Base-by-base conservation (phyloP, 1,140 invertebrate species). In the Solen grandis region DNA sequence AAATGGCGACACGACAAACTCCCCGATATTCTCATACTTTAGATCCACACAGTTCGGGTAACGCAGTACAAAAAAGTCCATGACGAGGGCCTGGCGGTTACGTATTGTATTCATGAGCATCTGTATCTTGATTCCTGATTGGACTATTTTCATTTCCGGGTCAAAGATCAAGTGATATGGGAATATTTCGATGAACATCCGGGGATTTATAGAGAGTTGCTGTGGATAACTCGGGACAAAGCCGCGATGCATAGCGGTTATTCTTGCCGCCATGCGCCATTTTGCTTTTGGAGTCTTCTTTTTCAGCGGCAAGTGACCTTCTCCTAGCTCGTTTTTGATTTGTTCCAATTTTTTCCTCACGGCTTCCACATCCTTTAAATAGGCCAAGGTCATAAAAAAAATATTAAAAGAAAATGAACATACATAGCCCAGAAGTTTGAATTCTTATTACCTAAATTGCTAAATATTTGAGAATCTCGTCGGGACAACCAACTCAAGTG, bases 91-190 rank as follows among this genome's bases (percentile, higher is more conserved):
- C 29, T 77, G 72, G 38, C 82, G 57, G 92, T 94, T 70, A 93
- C 93, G 0, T 96, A 97, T 88, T 97, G 94, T n/a, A 96, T 94
- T 16, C 95, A 95, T 87, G 62, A 88, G 27, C 27, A 68, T 77
- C 33, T 77, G 75, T 41, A 77, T 65, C 50, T 77, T 77, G 62
- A 77, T 59, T 10, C 75, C 92, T 52, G 88, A 88, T 74, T 93
- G 92, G 27, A 89, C 84, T 8, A 93, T 78, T 52, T 85, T 85
- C 76, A 93, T 84, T 10, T 90, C 83, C 22, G 78, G 60, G 78
- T 92, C 88, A 70, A 93, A 90, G 19, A 92, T 88, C 50, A 93
- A 77, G 82, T 93, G 92, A 77, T 91, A 92, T 25, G 92, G 92
- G 31, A 93, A 92, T 16, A 91, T 87, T 13, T 87, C 77, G 38